These are phyloP conservation scores for Enteromius thamalakanensis DNA, from an alignment of 2,797 vertebrate genomes.

Conservation along the genomic window DNA sequence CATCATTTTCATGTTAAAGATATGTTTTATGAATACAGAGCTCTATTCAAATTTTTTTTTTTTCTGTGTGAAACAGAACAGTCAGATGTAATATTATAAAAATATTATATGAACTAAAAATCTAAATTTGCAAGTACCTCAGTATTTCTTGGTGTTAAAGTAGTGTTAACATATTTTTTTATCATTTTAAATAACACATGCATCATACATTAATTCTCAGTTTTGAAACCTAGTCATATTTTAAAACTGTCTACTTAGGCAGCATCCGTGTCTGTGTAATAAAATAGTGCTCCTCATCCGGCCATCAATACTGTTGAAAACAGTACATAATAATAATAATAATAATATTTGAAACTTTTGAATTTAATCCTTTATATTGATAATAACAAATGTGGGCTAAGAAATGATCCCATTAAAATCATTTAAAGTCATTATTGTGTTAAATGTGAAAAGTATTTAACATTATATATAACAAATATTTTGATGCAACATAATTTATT, in stretches of 20 bases:
- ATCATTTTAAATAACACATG: background rate
- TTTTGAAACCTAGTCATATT: conserved; percentile 10
- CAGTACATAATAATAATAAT: too few relatives aligned
- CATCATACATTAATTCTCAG: background rate
- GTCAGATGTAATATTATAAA: background rate
- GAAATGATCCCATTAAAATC: background rate
- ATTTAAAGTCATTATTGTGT: background rate
- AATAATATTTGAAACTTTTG: background rate
- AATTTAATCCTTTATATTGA: background rate
- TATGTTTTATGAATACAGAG: background rate
- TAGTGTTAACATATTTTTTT: background rate
- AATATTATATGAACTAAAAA: background rate
- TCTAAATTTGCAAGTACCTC: background rate
- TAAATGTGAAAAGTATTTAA: background rate
- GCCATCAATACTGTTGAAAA: background rate
- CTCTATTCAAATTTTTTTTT: background rate
- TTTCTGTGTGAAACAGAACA: background rate
- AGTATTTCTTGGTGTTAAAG: background rate
- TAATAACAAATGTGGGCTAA: background rate
- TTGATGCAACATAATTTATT: background rate
- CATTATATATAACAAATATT: background rate
- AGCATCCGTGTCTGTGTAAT: conserved; percentile 1
- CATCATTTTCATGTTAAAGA: background rate
- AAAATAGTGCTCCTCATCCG: background rate
- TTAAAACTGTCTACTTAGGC: background rate